Evolutionary conservation across 2,113 vertebrate genomes (phyloP).

Genomic region (Montifringilla adamsi): DNA sequence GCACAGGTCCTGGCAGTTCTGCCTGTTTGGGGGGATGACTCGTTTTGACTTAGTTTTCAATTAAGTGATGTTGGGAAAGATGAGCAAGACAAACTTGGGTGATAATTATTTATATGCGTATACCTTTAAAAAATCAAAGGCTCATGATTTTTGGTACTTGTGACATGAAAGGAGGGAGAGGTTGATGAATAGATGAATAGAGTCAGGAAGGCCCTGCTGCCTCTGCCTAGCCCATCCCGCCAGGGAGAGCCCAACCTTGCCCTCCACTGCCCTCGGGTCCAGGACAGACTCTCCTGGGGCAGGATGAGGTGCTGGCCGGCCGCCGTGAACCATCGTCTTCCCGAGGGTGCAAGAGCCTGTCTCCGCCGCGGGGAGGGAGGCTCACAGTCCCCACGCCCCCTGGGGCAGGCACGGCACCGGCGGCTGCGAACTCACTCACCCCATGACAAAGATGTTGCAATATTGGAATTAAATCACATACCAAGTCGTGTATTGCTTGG

Average conservation of each 20-base stretch:
- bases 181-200: not conserved
- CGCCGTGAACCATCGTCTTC: not conserved
- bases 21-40: not conserved
- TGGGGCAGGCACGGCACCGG: not conserved
- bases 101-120: not conserved
- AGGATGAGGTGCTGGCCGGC: not conserved
- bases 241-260: fast-evolving
- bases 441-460: not conserved
- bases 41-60: not conserved
- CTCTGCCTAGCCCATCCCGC: not conserved
- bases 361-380: fast-evolving
- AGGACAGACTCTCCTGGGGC: not conserved
- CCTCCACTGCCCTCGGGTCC: fast-evolving
- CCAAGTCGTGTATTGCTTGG: not conserved
- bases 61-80: not conserved
- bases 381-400: not conserved
- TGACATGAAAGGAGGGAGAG: not conserved
- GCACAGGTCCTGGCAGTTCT: not conserved
- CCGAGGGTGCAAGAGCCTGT: not conserved
- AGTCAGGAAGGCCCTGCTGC: not conserved
- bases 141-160: not conserved
- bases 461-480: not conserved
- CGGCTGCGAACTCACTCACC: not conserved
- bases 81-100: fast-evolving
- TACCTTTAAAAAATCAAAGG: not conserved